Conservation (phyloP, 2,888 invertebrate species). For the Germaria angustata region DNA sequence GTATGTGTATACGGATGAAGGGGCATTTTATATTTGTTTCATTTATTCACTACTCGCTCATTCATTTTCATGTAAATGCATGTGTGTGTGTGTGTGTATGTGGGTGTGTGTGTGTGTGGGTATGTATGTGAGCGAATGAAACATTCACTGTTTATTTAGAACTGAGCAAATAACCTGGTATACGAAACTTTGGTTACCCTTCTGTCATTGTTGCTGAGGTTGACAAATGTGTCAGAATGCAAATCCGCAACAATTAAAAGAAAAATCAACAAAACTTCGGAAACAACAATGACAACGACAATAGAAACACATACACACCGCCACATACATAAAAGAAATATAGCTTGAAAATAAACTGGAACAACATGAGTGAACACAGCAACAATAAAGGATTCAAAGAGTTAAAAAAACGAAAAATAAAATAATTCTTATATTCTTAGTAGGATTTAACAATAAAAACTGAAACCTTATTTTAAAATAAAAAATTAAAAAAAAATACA, state of each 20-base stretch:
- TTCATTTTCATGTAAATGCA: not conserved
- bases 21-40: not conserved
- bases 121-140: not conserved
- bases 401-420: conserved; percentile 27
- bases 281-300: conserved; percentile 55
- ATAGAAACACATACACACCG: conserved; percentile 25
- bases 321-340: not conserved
- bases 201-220: conserved; percentile 76
- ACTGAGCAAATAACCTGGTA: conserved; percentile 69
- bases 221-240: conserved; percentile 80
- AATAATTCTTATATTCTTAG: conserved; percentile 63
- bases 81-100: not conserved
- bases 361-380: conserved; percentile 41
- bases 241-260: conserved; percentile 80
- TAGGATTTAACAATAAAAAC: conserved; percentile 62
- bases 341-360: conserved; percentile 58
- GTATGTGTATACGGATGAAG: not conserved
- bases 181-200: conserved; percentile 71
- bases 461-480: conserved; percentile 38
- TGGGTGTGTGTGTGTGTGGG: not conserved
- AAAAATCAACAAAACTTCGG: conserved; percentile 76
- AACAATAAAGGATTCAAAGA: conserved; percentile 4
- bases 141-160: conserved; percentile 53
- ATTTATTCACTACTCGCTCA: not conserved
- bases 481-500: not conserved